These are phyloP conservation scores for Geothlypis trichas DNA, from an alignment of 2,113 vertebrate genomes.

Conservation along the genomic window DNA sequence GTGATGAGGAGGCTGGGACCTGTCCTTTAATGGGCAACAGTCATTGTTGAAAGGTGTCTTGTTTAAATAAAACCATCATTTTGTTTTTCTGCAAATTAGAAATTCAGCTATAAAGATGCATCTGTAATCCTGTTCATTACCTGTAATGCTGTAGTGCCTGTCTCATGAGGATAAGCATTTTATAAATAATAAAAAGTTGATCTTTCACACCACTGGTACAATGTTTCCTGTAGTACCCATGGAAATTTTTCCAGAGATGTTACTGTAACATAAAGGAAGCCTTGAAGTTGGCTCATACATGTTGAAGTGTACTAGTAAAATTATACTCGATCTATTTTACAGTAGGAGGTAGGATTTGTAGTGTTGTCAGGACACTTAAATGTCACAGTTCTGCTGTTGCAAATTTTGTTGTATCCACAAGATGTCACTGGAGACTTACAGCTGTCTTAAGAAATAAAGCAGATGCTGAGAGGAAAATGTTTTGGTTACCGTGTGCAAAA, in stretches of 20 bases:
- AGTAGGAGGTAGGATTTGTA: background rate
- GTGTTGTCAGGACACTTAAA: background rate
- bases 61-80: background rate
- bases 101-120: background rate
- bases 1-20: background rate
- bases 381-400: background rate
- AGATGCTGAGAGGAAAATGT: background rate
- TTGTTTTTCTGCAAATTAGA: background rate
- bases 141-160: background rate
- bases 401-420: background rate
- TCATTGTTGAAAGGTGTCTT: background rate
- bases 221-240: background rate
- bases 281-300: background rate
- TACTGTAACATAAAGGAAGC: background rate
- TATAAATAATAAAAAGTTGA: background rate
- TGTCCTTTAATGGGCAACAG: background rate
- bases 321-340: background rate
- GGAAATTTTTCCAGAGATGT: background rate
- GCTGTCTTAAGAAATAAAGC: background rate
- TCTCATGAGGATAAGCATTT: accelerated
- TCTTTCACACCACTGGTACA: background rate
- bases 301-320: background rate
- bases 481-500: background rate
- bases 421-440: slow-evolving; percentile 42
- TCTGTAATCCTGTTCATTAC: background rate